Evolutionary conservation across 2,888 invertebrate genomes (phyloP), one percentile per base, ranked within the genome.

Genomic region (Eucera pruinosa): DNA sequence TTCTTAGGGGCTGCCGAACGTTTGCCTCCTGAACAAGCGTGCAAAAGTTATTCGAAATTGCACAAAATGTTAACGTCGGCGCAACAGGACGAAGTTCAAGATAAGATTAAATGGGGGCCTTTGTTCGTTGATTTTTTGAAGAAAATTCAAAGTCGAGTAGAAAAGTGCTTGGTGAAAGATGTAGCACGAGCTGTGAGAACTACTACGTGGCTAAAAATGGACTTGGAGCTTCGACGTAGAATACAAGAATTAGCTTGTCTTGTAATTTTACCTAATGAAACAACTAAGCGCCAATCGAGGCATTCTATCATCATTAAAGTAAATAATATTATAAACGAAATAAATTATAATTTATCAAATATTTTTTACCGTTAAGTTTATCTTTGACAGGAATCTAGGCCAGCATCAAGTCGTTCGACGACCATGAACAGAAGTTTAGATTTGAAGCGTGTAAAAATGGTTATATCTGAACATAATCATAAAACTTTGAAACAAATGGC

Each of bases 21-120:
- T 73, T 93, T 98, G 43, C 95, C 96, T 0, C 95, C 97, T 0
- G 97, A 97, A 78, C 96, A 96, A 89, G 96, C 97, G 0, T 97
- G 98, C 90, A 95, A 95, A 69, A 96, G 97, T 76, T 97, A 97
- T 87, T 93, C 95, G 0, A 92, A 90, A 55, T 75, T 92, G 36
- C 86, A 90, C 45, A 92, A 90, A 83, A 91, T 90, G 90, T 79
- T 91, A 57, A 68, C 73, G 27, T 78, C 91, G 83, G 85, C 86
- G 30, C 84, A 88, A 71, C 41, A 89, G 73, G 86, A 91, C 81
- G 79, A 91, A 83, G 27, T 92, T 86, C 93, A 92, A 72, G 90
- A 92, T 64, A 93, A 93, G 64, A 87, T 92, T 2, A 93, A 93
- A 69, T 94, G 94, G 94, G 93, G 93, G 61, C 92, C 94, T 57